A percentile compares a stretch with the other conserved stretches of the same genome.
Evolutionary conservation across 2,797 vertebrate species (phyloP).

Genomic region (Chaetophractus vellerosus): DNA sequence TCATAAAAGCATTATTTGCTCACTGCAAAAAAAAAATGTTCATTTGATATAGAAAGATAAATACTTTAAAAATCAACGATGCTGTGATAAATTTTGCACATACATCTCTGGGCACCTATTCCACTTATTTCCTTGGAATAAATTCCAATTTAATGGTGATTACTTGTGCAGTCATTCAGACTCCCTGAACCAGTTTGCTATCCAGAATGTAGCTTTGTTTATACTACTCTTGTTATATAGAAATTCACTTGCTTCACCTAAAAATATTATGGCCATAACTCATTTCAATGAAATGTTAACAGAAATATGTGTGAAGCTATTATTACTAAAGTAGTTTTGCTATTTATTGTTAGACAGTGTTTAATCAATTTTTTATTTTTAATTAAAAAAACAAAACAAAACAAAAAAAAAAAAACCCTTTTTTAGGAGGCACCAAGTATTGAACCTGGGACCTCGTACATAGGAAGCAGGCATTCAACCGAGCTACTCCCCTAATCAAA

Average conservation of each 20-base stretch:
- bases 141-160: neutral
- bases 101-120: neutral
- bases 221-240: neutral
- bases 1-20: conserved; percentile 21
- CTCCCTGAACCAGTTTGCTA: neutral
- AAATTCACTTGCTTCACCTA: conserved; percentile 20
- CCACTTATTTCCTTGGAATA: too few species aligned
- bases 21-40: neutral
- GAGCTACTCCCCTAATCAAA: too few species aligned
- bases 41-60: neutral
- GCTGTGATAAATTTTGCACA: neutral
- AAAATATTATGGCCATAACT: neutral
- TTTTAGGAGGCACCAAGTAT: neutral
- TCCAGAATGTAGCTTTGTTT: neutral
- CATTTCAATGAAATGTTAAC: conserved; percentile 38
- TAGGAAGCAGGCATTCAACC: too few species aligned
- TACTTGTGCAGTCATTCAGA: neutral
- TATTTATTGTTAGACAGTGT: neutral
- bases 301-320: neutral
- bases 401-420: too few species aligned
- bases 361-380: neutral
- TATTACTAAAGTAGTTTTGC: neutral
- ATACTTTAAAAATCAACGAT: neutral
- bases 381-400: too few species aligned
- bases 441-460: too few species aligned